Percentiles rank a stretch among this genome's conserved stretches.
Evolutionary conservation across 2,797 vertebrate genomes (phyloP).

Genomic region (Pteronotus mesoamericanus): DNA sequence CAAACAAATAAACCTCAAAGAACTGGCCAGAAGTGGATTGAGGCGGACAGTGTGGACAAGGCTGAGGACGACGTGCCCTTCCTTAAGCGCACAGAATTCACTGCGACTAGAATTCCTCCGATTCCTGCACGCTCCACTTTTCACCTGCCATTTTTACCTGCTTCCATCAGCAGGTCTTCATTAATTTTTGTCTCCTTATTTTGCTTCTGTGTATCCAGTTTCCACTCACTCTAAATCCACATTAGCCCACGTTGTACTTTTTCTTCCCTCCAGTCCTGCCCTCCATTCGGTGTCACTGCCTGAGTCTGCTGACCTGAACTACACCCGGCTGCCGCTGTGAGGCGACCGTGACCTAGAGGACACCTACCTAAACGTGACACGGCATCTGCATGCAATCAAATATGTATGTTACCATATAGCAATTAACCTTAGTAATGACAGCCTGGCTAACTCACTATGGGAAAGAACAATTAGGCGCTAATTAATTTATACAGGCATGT

Average conservation of each 20-base stretch:
- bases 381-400: background rate
- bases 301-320: background rate
- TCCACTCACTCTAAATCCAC: background rate
- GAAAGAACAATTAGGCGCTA: background rate
- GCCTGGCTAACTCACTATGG: background rate
- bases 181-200: background rate
- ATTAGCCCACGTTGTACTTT: background rate
- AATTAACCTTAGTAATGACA: background rate
- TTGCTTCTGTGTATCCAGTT: background rate
- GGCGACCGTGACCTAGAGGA: background rate
- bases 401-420: background rate
- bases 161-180: background rate
- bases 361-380: background rate
- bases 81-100: background rate
- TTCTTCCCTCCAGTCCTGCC: fast-evolving
- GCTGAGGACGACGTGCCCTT: background rate
- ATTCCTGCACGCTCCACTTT: background rate
- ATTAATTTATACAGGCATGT: background rate
- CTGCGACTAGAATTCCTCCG: background rate
- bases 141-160: background rate
- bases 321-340: background rate
- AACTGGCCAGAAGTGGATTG: background rate
- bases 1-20: background rate
- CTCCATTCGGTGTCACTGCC: background rate
- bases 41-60: background rate